Conservation (phyloP, 2,113 vertebrate species). For the Aldabrachelys gigantea region DNA sequence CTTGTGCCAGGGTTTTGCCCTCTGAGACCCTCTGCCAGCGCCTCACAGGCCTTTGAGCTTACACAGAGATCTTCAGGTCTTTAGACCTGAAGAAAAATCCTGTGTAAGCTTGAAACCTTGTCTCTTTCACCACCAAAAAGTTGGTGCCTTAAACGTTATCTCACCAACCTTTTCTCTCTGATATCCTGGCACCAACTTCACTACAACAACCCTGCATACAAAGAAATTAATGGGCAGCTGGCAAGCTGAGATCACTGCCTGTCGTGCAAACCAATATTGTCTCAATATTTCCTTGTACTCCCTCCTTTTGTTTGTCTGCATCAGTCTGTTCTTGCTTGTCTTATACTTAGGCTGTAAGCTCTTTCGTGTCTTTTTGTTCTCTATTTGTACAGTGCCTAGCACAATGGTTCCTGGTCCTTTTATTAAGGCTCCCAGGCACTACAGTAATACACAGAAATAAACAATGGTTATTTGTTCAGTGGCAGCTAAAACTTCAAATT, state of each 20-base stretch:
- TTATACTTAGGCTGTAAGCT: neutral
- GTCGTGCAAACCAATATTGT: neutral
- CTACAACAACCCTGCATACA: neutral
- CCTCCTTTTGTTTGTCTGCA: neutral
- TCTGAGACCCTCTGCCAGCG: too few species aligned
- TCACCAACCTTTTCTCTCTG: neutral
- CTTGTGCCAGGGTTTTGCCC: too few species aligned
- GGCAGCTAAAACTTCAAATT: neutral
- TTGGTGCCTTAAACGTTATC: neutral
- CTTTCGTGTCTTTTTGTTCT: neutral
- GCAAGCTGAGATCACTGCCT: neutral
- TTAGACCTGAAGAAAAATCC: neutral
- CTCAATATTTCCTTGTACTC: neutral
- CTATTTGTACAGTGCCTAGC: neutral
- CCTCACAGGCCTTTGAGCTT: neutral
- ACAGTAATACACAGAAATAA: neutral
- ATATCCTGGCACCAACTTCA: neutral
- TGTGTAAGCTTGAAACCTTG: neutral
- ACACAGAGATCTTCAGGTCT: neutral
- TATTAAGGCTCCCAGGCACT: neutral
- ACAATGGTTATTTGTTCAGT: neutral
- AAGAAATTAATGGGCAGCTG: neutral
- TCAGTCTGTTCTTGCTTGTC: neutral
- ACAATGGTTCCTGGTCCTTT: neutral
- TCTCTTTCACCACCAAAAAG: neutral